Base-by-base conservation (phyloP, 2,888 invertebrate genomes). In the Hirtodrosophila confusa region DNA sequence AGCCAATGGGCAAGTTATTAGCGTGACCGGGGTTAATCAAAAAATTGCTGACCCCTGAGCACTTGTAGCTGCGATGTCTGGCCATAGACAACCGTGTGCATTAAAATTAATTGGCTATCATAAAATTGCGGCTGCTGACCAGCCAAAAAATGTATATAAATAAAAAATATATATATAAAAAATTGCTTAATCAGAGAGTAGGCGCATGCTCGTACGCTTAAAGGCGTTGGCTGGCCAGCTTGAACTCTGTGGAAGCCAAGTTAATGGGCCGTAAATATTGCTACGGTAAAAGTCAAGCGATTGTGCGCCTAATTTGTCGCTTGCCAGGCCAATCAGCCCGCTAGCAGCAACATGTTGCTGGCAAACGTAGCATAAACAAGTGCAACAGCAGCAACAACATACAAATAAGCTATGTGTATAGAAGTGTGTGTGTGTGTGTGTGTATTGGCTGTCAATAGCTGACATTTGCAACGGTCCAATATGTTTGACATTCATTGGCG, bases 1-100 rank as follows among this genome's bases (percentile, higher is more conserved):
- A 43, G 64, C 51, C 65, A 62, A 61, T 65, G 63, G 68, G 55
- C 67, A 68, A 64, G 66, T 68, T 72, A 79, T 79, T 79, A 75
- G 79, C 79, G 79, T 79, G 77, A 77, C 77, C 66, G 57, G 70
- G 89, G 89, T 89, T 89, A 89, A 89, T 89, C 87, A 87, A 89
- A 74, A 88, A 88, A 87, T 83, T 77, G 74, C 75, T 89, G 88
- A 89, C 88, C 89, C 76, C 76, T 75, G 57, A 64, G 69, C 68
- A 58, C 39, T 61, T 53, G 58, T 57, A 44, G 49, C 12, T 23
- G 39, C 37, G 53, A 68, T 80, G 51, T 55, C 48, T 68, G 36
- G 49, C 27, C 51, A 57, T 54, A 65, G 71, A 78, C 76, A 66
- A 69, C 73, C 78, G 75, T 75, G 66, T 80, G 78, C 75, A 75